Evolutionary conservation across 2,113 vertebrate genomes (phyloP), one percentile per base, ranked within the genome.

Genomic region (Pterophyllum scalare): DNA sequence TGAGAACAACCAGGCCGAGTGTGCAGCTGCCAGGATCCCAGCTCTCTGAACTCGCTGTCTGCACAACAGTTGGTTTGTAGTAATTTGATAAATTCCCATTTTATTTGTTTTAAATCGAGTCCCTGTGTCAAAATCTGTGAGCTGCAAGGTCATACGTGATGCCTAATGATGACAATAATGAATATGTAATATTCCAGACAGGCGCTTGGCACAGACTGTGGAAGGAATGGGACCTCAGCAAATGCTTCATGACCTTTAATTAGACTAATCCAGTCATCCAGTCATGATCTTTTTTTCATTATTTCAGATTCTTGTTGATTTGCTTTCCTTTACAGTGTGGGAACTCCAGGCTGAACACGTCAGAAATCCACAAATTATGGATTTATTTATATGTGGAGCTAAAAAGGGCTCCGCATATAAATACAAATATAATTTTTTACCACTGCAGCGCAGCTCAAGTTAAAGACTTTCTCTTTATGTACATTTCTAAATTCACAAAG

Each of bases 401-500:
- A 24, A 80, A 38, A 33, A 75, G 5, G 56, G 52, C 87, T 62
- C 61, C 4, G 15, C 59, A 81, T 54, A 64, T 84, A 83, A 87
- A 85, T 86, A 70, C 65, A 70, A 3, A 31, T 61, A 60, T 49
- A 59, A 28, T 46, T 49, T 59, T 80, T 75, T 81, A 74, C 84
- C 82, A 75, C 20, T 20, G 1, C 43, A 22, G 61, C 43, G n/a
- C 61, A 59, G 65, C 82, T 75, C 4, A 3, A 59, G 20, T 79
- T 17, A 40, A 67, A 35, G 62, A 67, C 17, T 65, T 65, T 38
- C 77, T 83, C 58, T 67, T 90, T 3, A 49, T 19, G 24, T 59
- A 33, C 56, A 31, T 76, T 76, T 80, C 77, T 88, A 80, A 87
- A 83, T 46, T 77, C 31, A 57, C 59, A 72, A 72, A 31, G 49